Evolutionary conservation across 2,888 invertebrate genomes (phyloP), one percentile per base, ranked within the genome.

Genomic region (Anarsia innoxiella): DNA sequence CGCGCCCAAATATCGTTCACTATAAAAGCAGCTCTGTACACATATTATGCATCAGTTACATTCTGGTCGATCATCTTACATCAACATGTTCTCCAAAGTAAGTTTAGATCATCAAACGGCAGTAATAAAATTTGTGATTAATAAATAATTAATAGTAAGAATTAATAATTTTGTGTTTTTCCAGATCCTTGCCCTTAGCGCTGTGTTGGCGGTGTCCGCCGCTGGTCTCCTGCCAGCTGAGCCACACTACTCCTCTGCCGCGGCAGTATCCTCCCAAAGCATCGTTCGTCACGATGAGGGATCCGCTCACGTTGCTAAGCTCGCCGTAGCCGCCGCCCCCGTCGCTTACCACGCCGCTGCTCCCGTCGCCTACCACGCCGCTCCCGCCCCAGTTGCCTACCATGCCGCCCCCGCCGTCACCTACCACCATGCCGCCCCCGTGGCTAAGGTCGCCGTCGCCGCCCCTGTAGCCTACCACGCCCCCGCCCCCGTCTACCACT

Each of bases 131-230:
- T 6, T 32, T n/a, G 14, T 23, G n/a, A n/a, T n/a, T n/a, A n/a
- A n/a, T n/a, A n/a, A n/a, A n/a, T n/a, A n/a, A n/a, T n/a, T n/a
- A n/a, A n/a, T n/a, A n/a, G n/a, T n/a, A n/a, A n/a, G n/a, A 19
- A n/a, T n/a, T n/a, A n/a, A n/a, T n/a, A n/a, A n/a, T n/a, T n/a
- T n/a, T n/a, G n/a, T 12, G 1, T 12, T 10, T 38, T 60, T 58
- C n/a, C 49, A 80, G 79, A 53, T 82, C 29, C 31, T 80, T 23
- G 55, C 66, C 37, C 23, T 85, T 49, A 61, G 73, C 59, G 72
- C 78, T 36, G 55, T 83, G 40, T 45, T 84, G 55, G 76, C 77
- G 30, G 68, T 86, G 28, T 69, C 82, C 14, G 45, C 64, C 25
- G 79, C 77, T 5, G 76, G 75, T 32, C 34, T 31, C 13, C 34